Evolutionary conservation across 2,888 invertebrate genomes (phyloP).

Genomic region (Scaptomyza caliginosa): DNA sequence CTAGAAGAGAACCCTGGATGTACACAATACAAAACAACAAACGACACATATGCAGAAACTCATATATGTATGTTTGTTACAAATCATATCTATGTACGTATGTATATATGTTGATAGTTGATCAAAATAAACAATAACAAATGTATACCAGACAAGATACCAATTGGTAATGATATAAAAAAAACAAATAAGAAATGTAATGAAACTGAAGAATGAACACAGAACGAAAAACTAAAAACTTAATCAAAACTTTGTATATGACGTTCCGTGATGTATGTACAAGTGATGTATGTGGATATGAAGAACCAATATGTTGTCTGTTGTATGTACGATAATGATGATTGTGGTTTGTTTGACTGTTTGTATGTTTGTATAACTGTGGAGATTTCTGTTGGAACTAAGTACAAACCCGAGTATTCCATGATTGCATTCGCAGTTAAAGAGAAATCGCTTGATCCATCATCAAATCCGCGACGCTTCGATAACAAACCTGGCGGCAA

Average conservation of each 20-base stretch:
- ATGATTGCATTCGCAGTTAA: conserved; percentile 93
- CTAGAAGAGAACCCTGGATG: conserved; percentile 25
- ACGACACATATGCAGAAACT: conserved; percentile 15
- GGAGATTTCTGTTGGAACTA: conserved; percentile 52
- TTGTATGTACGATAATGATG: conserved; percentile 50
- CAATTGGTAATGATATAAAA: conserved; percentile 37
- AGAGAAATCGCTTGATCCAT: conserved; percentile 93
- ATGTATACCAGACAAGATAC: conserved; percentile 18
- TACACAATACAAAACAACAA: conserved; percentile 7
- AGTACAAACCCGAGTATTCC: conserved; percentile 91
- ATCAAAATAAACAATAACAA: background rate
- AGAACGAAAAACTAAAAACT: conserved; percentile 1
- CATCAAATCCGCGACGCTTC: conserved; percentile 88
- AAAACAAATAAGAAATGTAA: conserved; percentile 14
- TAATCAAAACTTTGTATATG: conserved; percentile 26
- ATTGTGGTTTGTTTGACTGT: conserved; percentile 26
- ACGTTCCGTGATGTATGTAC: conserved; percentile 40
- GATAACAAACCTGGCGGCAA: conserved; percentile 91
- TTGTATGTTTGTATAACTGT: conserved; percentile 33
- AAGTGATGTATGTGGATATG: conserved; percentile 34
- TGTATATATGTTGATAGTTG: conserved; percentile 19
- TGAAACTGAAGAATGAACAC: conserved; percentile 23
- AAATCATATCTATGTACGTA: conserved; percentile 20
- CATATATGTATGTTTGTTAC: conserved; percentile 8
- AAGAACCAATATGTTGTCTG: conserved; percentile 44